These are phyloP conservation scores for Acanthurus tractus DNA, from an alignment of 2,797 vertebrate genomes.

Conservation along the genomic window DNA sequence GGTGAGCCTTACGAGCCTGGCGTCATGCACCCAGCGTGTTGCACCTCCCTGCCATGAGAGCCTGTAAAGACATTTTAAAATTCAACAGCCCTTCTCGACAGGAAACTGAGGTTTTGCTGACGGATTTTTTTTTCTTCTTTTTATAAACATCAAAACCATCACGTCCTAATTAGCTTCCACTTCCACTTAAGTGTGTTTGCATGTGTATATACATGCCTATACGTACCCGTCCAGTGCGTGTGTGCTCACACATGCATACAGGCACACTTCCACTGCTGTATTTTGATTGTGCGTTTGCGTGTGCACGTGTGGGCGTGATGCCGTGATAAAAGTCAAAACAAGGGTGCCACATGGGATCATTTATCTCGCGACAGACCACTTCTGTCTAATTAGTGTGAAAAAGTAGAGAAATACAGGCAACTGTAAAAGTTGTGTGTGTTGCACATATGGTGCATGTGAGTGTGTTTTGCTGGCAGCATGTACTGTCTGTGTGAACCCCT, in stretches of 20 bases:
- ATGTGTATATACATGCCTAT: not conserved
- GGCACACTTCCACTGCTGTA: conserved; percentile 11
- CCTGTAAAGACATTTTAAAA: conserved; percentile 63
- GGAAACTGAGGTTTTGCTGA: conserved; percentile 71
- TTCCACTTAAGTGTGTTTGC: not conserved
- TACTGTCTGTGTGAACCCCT: conserved; percentile 39
- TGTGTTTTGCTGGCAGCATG: conserved; percentile 21
- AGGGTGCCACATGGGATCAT: conserved; percentile 84
- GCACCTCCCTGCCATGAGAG: conserved; percentile 55
- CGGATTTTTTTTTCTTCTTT: conserved; percentile 55
- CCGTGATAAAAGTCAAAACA: conserved; percentile 78
- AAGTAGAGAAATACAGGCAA: conserved; percentile 74
- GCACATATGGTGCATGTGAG: conserved; percentile 60
- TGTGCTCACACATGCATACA: conserved; percentile 24
- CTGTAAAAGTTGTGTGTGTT: conserved; percentile 72
- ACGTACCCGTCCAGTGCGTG: not conserved
- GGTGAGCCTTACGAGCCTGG: conserved; percentile 76
- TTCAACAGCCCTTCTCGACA: conserved; percentile 57
- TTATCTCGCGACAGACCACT: conserved; percentile 83
- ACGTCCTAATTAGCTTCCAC: conserved; percentile 61
- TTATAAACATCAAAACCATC: conserved; percentile 67
- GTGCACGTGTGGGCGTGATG: conserved; percentile 44
- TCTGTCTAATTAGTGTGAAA: conserved; percentile 87
- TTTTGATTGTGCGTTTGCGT: conserved; percentile 9
- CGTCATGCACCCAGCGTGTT: conserved; percentile 61